Evolutionary conservation across 2,113 vertebrate genomes (phyloP), one percentile per base, ranked within the genome.

Genomic region (Camelus bactrianus): DNA sequence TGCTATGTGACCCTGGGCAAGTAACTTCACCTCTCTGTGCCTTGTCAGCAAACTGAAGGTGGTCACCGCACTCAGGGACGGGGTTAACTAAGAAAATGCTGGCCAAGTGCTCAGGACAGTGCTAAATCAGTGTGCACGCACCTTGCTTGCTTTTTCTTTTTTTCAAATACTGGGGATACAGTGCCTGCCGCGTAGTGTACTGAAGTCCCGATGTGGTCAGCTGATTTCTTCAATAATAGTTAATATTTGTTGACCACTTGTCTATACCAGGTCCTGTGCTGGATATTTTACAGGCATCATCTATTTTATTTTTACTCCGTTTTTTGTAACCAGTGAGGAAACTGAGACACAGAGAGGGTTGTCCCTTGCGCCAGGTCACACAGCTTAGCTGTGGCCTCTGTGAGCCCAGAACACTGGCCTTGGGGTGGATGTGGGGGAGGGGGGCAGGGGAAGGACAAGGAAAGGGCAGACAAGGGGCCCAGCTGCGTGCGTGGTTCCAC

Each of bases 31-130:
- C 16, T 73, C 32, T 84, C 42, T 26, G 50, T 0, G 11, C 15
- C 28, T 17, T 2, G 3, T 72, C 46, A 58, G 58, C 38, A 19
- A 16, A 30, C 62, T 11, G 8, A 42, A 28, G 11, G 4, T 15
- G 64, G 8, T 17, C 28, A 12, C 5, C 30, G 13, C 28, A 26
- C 24, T 52, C 52, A 0, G 1, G 10, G 56, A 64, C 13, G 54
- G 28, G 48, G 24, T 75, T 32, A n/a, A 28, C 48, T 42, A 46
- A 48, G 67, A 89, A 82, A 46, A 81, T 8, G 28, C 65, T 24
- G 5, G 17, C n/a, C 20, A 0, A 26, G 46, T 14, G 0, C 30
- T 90, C 32, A 8, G 30, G 28, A 9, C 9, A 1, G 22, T 5
- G 67, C 89, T 58, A 24, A 48, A 8, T n/a, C 16, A 58, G 46